Evolutionary conservation across 2,797 vertebrate species (phyloP), one percentile per base, ranked within the genome.

Genomic region (Menidia menidia): DNA sequence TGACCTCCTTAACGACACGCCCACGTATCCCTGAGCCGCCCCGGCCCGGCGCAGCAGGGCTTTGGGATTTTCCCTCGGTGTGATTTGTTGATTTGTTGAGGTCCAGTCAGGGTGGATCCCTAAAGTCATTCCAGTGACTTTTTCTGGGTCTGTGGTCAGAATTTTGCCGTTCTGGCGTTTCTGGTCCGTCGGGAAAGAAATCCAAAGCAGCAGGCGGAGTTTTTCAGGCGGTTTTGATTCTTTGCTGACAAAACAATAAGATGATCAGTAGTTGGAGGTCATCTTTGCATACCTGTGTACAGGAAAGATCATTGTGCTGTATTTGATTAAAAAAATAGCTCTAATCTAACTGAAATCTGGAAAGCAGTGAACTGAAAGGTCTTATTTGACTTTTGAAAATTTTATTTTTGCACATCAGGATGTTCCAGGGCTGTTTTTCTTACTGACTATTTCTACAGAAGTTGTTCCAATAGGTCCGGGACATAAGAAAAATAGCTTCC

Each of bases 31-130:
- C 69, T 2, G 53, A 48, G 58, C 55, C 35, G 68, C 54, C 60
- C 42, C 1, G 51, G 53, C 71, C 51, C 1, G 2, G 59, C 73
- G 51, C 75, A 43, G 77, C 35, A 0, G 81, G 64, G 64, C 61
- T 75, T 66, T 13, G 72, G 74, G 76, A 77, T 75, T 84, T 85
- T 82, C 76, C 78, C 71, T 69, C 39, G 3, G 18, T 54, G 62
- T 71, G 66, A 77, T 62, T 78, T 83, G 73, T 84, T 88, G 78
- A 60, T 73, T 66, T 62, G n/a, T 51, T 59, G 71, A 78, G 68
- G 72, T 77, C 79, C 70, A 62, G 70, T 45, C 19, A 6, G 70
- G 76, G 72, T 65, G 45, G 69, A 74, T n/a, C 8, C 6, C 55
- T 74, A 12, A 45, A 55, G 53, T 61, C 15, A 19, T 69, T 76